Base-by-base conservation (phyloP, 1,140 invertebrate species). In the Drosophila varians region DNA sequence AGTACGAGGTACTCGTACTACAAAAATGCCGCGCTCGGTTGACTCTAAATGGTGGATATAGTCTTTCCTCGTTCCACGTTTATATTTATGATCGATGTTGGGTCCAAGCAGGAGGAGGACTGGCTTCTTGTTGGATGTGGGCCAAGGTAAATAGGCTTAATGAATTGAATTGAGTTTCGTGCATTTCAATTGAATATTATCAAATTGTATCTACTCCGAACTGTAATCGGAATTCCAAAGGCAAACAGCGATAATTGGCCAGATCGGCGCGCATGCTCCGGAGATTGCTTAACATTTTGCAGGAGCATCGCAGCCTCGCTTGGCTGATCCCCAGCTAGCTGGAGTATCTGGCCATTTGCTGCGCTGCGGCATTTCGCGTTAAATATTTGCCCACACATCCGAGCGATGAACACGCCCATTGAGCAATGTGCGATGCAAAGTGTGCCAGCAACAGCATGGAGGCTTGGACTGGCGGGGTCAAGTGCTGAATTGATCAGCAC, bases 1-100 rank as follows among this genome's bases (percentile, higher is more conserved):
- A 60, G 54, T 54, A 72, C 52, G 54, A 68, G 58, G 71, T 74
- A 72, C 79, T 71, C 73, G 57, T 75, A 74, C 77, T 68, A 77
- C 77, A 87, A 87, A 87, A 87, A 87, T 77, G 82, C 83, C 77
- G 82, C 82, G 82, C 82, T 87, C 82, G 74, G 82, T 87, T 87
- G 82, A 87, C 70, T 87, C 73, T 82, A 65, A 87, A 87, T 87
- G 82, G 82, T 87, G 82, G 82, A 87, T 87, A 61, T 74, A 82
- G 69, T 60, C 56, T 61, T 56, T 19, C 19, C 31, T 40, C 57
- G 56, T 56, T 19, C 19, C 31, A 36, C 57, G 56, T 46, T 45
- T 49, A 11, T 46, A 52, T 45, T 71, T 34, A 34, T 25, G 71
- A 52, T 45, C 61, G 25, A 34, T 25, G 71, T 34, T 45, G 11